Evolutionary conservation across 2,888 invertebrate species (phyloP).

Genomic region (Stegophylla sp.): DNA sequence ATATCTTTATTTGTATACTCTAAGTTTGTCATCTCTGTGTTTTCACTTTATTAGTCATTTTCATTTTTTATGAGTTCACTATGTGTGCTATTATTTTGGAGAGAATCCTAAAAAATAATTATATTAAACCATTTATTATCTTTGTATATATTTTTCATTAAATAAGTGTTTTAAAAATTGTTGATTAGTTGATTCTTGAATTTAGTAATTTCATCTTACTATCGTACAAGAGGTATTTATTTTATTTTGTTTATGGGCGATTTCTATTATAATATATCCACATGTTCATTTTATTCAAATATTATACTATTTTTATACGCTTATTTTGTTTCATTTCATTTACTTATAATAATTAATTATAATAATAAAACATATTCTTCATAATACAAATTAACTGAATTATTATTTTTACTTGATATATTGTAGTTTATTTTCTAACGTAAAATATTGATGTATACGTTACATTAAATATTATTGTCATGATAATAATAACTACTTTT

Average conservation of each 20-base stretch:
- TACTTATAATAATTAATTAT: slow-evolving; percentile 4
- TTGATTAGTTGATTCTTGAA: neutral
- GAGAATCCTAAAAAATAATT: neutral
- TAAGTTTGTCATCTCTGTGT: slow-evolving; percentile 5
- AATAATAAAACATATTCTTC: slow-evolving; percentile 19
- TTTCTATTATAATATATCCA: slow-evolving; percentile 45
- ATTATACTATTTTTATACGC: slow-evolving; percentile 57
- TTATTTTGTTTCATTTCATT: slow-evolving; percentile 53
- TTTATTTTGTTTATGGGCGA: slow-evolving; percentile 39
- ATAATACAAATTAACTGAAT: slow-evolving; percentile 45
- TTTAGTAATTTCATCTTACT: slow-evolving; percentile 14
- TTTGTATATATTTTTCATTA: slow-evolving; percentile 39
- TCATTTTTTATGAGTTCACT: slow-evolving; percentile 7
- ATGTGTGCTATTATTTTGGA: neutral
- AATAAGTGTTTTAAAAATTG: neutral
- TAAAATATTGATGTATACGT: slow-evolving; percentile 26
- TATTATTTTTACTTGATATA: slow-evolving; percentile 24
- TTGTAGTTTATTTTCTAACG: slow-evolving; percentile 15
- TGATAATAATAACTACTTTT: neutral
- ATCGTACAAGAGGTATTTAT: neutral
- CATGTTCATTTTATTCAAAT: slow-evolving; percentile 40
- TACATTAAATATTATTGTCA: neutral
- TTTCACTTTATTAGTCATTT: slow-evolving; percentile 18
- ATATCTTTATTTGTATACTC: slow-evolving; percentile 31
- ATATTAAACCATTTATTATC: neutral